Evolutionary conservation across 1,140 invertebrate species (phyloP), one percentile per base, ranked within the genome.

Genomic region (Drosophila pandora): DNA sequence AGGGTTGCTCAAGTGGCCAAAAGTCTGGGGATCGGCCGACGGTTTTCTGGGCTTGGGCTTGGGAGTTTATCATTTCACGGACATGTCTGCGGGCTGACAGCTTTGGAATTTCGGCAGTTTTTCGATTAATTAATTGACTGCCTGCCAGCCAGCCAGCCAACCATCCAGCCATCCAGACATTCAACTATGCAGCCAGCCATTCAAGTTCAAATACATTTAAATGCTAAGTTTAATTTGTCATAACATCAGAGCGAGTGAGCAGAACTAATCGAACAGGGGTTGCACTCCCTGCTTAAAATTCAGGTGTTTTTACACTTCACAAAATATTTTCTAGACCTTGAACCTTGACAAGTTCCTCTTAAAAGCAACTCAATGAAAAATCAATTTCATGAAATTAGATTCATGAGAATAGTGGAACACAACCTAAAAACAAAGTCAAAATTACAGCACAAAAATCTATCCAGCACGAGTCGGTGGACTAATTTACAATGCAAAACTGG

Each of bases 71-170:
- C 82, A 87, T 81, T 85, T 85, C 52, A 70, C 58, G 61, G 69
- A 70, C 82, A 65, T 71, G 81, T 85, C 81, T 81, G 70, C 69
- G 25, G 79, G 58, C 71, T 77, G 77, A 70, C 82, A 74, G 73
- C 72, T 76, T 61, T 70, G 82, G 72, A 79, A 81, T 73, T 77
- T 71, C 49, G 76, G 60, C 69, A 75, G 72, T 75, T 59, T 75
- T 75, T 75, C 71, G 71, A 76, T 76, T 76, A 76, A 76, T 76
- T 76, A 76, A 76, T 76, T 76, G 72, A 67, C 72, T 48, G 54
- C 23, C 43, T 34, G 53, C 37, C 63, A 48, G 3, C 25, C 25
- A 28, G 7, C 25, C 25, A 37, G 12, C 10, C 34, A 37, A 10
- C 12, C 34, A 37, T 37, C 34, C 34, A 37, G 12, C 12, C 34